Percentiles rank a stretch among this genome's conserved stretches.
These are phyloP conservation scores for Ascaphus truei DNA, from an alignment of 2,113 vertebrate genomes.

Conservation along the genomic window DNA sequence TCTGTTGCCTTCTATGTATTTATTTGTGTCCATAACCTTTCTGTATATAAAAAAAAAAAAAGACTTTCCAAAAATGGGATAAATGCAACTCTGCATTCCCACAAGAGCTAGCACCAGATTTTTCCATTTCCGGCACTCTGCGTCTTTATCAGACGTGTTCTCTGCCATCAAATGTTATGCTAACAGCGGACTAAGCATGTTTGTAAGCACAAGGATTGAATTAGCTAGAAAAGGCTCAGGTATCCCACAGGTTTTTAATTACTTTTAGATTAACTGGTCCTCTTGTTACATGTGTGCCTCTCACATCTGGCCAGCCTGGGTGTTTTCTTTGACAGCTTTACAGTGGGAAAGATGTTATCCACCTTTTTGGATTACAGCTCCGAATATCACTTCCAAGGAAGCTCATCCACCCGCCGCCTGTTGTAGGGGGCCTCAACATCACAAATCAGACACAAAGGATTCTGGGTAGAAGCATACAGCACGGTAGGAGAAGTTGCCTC, in stretches of 20 bases:
- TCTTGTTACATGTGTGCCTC: constrained; percentile 16
- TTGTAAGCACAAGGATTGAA: constrained; percentile 22
- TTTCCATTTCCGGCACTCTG: background rate
- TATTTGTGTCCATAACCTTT: too few relatives aligned
- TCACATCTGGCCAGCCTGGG: constrained; percentile 25
- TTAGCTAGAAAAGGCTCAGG: constrained; percentile 21
- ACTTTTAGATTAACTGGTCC: constrained; percentile 4
- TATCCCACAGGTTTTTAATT: constrained; percentile 25
- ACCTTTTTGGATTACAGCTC: too few relatives aligned
- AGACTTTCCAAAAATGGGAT: too few relatives aligned
- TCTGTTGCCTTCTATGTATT: too few relatives aligned
- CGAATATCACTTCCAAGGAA: too few relatives aligned
- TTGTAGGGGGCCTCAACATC: background rate
- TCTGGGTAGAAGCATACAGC: background rate
- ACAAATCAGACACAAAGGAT: background rate
- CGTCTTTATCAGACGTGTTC: background rate
- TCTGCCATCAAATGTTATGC: constrained; percentile 5
- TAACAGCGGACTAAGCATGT: constrained; percentile 24
- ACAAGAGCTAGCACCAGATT: background rate
- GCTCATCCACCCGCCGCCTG: too few relatives aligned
- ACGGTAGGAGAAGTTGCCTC: too few relatives aligned
- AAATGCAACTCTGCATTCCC: too few relatives aligned
- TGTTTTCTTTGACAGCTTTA: constrained; percentile 18
- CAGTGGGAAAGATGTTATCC: background rate
- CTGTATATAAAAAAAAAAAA: too few relatives aligned